phyloP scores from a whole-genome alignment of 2,888 invertebrate genomes.

The Tenthredo mesomela region DNA sequence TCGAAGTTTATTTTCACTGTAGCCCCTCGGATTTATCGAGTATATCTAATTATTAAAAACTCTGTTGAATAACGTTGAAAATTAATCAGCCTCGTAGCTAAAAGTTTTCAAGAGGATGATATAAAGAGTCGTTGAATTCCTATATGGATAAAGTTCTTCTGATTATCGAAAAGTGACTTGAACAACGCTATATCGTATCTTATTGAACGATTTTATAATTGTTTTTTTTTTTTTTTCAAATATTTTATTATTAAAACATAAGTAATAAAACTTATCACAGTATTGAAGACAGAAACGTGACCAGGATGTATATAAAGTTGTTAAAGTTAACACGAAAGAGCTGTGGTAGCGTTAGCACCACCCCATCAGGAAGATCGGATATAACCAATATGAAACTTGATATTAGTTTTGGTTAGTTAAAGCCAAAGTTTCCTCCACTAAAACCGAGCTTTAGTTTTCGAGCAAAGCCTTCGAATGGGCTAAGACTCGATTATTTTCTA shows the following conservation, averaged over 20 bases:
- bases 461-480: background rate
- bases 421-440: constrained; percentile 1
- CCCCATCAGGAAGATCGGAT: constrained; percentile 25
- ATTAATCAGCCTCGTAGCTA: background rate
- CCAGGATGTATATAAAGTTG: background rate
- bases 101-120: background rate
- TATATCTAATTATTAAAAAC: background rate
- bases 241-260: background rate
- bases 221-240: background rate
- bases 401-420: constrained; percentile 46
- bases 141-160: background rate
- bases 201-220: background rate
- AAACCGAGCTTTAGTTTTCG: background rate
- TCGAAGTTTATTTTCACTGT: background rate
- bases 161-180: background rate
- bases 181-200: background rate
- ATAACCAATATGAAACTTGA: constrained; percentile 42
- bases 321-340: constrained; percentile 26
- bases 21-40: background rate
- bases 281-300: background rate
- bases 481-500: constrained; percentile 15
- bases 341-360: background rate
- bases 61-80: background rate
- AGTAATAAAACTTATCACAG: background rate
- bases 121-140: background rate